phyloP scores from a whole-genome alignment of 1,140 invertebrate species.

The Mya arenaria region DNA sequence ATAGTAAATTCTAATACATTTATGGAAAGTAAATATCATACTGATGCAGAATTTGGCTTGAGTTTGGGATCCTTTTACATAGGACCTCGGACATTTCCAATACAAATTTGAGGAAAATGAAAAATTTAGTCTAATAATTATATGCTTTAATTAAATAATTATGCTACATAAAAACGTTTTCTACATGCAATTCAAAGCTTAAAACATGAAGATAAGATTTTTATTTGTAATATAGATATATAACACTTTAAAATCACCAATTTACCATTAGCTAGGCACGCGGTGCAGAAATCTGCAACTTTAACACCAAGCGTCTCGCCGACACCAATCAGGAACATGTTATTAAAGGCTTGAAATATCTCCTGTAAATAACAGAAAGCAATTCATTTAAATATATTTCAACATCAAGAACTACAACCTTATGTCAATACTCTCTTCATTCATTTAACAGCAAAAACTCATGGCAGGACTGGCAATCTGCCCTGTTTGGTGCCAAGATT shows the following conservation, averaged over 20 bases:
- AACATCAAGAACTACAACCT: too few species aligned
- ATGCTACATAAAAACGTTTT: not conserved
- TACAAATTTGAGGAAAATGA: not conserved
- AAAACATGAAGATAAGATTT: too few species aligned
- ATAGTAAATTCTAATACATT: not conserved
- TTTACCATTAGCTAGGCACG: slow-evolving; percentile 26
- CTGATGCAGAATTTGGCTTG: not conserved
- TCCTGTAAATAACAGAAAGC: too few species aligned
- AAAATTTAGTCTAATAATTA: not conserved
- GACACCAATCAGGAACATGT: slow-evolving; percentile 35
- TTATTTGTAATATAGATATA: not conserved
- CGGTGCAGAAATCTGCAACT: slow-evolving; percentile 18
- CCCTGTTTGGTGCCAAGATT: too few species aligned
- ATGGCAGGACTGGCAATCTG: too few species aligned
- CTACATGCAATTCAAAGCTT: not conserved
- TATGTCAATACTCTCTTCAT: too few species aligned
- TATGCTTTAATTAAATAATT: not conserved
- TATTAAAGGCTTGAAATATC: slow-evolving; percentile 9
- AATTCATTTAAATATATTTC: too few species aligned
- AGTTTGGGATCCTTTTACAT: not conserved
- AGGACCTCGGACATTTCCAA: not conserved
- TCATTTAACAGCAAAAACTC: too few species aligned
- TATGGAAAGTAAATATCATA: not conserved
- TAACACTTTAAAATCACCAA: not conserved
- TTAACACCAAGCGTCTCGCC: slow-evolving; percentile 2